A percentile compares a stretch with the other conserved stretches of the same genome.
Evolutionary conservation across 1,140 invertebrate species (phyloP).

Genomic region (Camponotus floridanus): DNA sequence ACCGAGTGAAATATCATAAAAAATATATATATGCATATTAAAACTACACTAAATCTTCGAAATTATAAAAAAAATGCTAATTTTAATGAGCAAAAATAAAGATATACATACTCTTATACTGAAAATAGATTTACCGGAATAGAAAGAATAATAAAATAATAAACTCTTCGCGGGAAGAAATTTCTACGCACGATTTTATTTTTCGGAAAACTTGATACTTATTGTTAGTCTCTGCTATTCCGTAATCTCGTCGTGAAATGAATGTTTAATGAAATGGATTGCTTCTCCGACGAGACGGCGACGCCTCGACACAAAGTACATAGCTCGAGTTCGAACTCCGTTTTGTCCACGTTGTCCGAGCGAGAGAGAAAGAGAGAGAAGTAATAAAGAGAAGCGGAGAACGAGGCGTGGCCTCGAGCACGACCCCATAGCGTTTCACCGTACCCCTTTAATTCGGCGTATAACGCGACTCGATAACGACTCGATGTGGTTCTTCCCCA

Average conservation of each 20-base stretch:
- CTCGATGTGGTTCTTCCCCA: constrained; percentile 53
- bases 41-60: not conserved
- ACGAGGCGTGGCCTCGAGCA: constrained; percentile 71
- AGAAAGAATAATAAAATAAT: not conserved
- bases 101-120: not conserved
- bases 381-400: constrained; percentile 50
- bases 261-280: constrained; percentile 5
- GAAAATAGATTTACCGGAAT: not conserved
- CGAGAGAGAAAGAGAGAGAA: constrained; percentile 52
- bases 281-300: not conserved
- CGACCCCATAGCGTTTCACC: constrained; percentile 72
- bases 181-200: not conserved
- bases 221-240: not conserved
- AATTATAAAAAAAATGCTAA: not conserved
- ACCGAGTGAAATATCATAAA: not conserved
- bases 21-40: not conserved
- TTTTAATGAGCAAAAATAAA: not conserved
- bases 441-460: constrained; percentile 73
- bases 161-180: not conserved
- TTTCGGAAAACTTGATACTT: not conserved
- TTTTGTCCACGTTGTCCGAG: constrained; percentile 10
- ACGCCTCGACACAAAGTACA: not conserved
- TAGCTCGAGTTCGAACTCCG: not conserved
- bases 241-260: not conserved
- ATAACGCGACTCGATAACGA: constrained; percentile 73